Conservation (phyloP, 2,888 invertebrate genomes). For the Drosophila demipolita region DNA sequence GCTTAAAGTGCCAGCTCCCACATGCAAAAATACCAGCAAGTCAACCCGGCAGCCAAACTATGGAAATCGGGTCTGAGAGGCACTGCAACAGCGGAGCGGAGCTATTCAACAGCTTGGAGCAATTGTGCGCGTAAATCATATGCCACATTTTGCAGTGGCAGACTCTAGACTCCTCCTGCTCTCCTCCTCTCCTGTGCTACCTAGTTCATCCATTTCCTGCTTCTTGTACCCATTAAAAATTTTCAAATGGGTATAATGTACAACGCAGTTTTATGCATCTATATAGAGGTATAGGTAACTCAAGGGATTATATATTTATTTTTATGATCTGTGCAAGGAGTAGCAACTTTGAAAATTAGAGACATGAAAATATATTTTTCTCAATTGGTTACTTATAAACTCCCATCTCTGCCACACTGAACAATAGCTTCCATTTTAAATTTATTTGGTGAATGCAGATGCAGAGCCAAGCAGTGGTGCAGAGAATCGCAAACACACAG, state of each 20-base stretch:
- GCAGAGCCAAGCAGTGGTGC: constrained; percentile 11
- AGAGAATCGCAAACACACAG: constrained; percentile 11
- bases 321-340: accelerated
- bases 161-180: constrained; percentile 12
- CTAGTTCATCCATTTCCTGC: neutral
- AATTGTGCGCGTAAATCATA: constrained; percentile 72
- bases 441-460: neutral
- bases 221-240: neutral
- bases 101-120: constrained; percentile 65
- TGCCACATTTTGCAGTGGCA: constrained; percentile 67
- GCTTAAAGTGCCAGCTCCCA: neutral
- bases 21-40: neutral
- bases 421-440: neutral
- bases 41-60: neutral
- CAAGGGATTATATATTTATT: neutral
- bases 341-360: neutral
- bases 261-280: neutral
- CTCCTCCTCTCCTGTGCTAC: constrained; percentile 5
- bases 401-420: neutral
- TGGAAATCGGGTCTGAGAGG: neutral
- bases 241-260: neutral
- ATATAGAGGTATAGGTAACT: neutral
- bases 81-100: constrained; percentile 1
- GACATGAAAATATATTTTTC: neutral
- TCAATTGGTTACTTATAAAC: neutral